These are phyloP conservation scores for Chalcis sispes DNA, from an alignment of 2,888 invertebrate genomes.

Conservation along the genomic window DNA sequence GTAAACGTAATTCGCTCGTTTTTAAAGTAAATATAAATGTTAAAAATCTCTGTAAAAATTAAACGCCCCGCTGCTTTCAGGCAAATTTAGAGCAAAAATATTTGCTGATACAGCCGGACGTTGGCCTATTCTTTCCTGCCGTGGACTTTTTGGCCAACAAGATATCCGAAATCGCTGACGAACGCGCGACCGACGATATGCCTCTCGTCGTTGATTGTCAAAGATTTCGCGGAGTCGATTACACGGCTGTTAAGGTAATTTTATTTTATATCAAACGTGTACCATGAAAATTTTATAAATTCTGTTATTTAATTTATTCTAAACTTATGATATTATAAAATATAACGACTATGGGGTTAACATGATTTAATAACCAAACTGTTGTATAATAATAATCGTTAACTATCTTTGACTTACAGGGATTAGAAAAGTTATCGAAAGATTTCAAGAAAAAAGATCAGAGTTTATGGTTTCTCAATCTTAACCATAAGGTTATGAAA, in stretches of 20 bases:
- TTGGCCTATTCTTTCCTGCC: constrained; percentile 85
- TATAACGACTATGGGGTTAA: background rate
- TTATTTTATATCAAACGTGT: background rate
- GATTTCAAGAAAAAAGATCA: constrained; percentile 78
- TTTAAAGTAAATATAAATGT: background rate
- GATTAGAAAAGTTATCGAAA: constrained; percentile 79
- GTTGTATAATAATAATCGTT: background rate
- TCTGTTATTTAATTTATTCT: background rate
- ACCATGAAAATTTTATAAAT: background rate
- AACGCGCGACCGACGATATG: constrained; percentile 73
- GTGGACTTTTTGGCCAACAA: constrained; percentile 81
- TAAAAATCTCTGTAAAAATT: background rate
- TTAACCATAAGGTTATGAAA: constrained; percentile 61
- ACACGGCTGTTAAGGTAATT: constrained; percentile 81
- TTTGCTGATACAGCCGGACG: constrained; percentile 80
- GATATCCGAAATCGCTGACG: constrained; percentile 77
- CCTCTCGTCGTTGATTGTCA: constrained; percentile 82
- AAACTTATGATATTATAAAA: background rate
- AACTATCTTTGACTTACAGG: constrained; percentile 74
- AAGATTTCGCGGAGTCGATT: constrained; percentile 82
- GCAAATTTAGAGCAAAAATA: constrained; percentile 77
- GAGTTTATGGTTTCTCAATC: constrained; percentile 77
- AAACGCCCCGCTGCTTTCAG: constrained; percentile 68
- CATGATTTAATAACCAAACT: background rate
- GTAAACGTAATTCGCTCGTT: too few species aligned